phyloP scores from a whole-genome alignment of 1,140 invertebrate species.

The Drosophila suzukii region DNA sequence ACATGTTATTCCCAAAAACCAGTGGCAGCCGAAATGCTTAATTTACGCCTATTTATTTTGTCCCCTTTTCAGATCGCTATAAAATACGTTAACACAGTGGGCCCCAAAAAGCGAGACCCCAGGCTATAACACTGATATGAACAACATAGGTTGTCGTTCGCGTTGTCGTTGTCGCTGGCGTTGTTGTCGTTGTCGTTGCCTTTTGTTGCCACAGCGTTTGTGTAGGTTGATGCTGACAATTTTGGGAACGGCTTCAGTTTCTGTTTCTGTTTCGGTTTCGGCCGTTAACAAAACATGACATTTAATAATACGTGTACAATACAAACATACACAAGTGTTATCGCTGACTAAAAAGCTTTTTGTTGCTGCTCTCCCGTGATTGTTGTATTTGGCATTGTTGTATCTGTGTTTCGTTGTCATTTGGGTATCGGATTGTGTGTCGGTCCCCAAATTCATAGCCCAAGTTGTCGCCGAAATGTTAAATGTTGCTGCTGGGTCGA shows the following conservation, averaged over 20 bases:
- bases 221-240: conserved; percentile 74
- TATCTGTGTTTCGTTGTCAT: conserved; percentile 72
- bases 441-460: conserved; percentile 47
- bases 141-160: conserved; percentile 50
- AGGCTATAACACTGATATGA: conserved; percentile 55
- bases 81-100: conserved; percentile 75
- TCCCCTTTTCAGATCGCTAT: conserved; percentile 42
- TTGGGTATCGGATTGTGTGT: conserved; percentile 61
- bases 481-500: not conserved
- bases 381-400: conserved; percentile 40
- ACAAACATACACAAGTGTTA: conserved; percentile 77
- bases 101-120: conserved; percentile 62
- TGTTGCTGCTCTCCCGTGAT: conserved; percentile 68
- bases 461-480: not conserved
- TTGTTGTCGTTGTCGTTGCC: conserved; percentile 6
- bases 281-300: conserved; percentile 81
- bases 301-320: conserved; percentile 82
- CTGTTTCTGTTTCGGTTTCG: conserved; percentile 42
- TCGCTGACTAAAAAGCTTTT: conserved; percentile 81
- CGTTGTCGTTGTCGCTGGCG: conserved; percentile 10
- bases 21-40: conserved; percentile 59
- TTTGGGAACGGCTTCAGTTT: conserved; percentile 69
- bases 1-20: conserved; percentile 46
- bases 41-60: conserved; percentile 60
- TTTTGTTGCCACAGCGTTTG: conserved; percentile 34